phyloP scores from a whole-genome alignment of 2,888 invertebrate genomes.

The Yponomeuta plumbellus region DNA sequence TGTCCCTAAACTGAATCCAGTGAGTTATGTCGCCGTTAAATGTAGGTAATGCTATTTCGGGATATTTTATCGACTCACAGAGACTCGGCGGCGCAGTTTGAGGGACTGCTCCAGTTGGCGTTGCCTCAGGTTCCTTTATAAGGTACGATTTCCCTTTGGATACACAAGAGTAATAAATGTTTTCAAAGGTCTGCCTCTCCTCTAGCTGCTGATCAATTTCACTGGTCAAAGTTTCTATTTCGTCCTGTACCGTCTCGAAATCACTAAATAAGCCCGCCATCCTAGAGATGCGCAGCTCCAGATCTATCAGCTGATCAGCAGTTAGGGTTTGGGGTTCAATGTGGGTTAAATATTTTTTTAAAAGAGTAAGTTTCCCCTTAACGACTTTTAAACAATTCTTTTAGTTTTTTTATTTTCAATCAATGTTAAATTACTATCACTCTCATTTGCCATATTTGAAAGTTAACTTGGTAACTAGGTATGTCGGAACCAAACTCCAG shows the following conservation, averaged over 20 bases:
- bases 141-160: not conserved
- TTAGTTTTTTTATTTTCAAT: not conserved
- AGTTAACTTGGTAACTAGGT: not conserved
- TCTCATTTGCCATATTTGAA: not conserved
- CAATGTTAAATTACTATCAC: not conserved
- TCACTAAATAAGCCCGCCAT: not conserved
- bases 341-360: not conserved
- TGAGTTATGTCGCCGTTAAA: not conserved
- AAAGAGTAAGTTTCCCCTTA: constrained; percentile 7
- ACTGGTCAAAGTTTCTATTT: not conserved
- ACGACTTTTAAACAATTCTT: not conserved
- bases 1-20: constrained; percentile 9
- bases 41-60: not conserved
- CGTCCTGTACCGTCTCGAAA: not conserved
- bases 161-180: not conserved
- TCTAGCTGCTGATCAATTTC: not conserved
- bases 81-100: not conserved
- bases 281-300: not conserved
- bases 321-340: not conserved
- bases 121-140: not conserved
- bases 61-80: constrained; percentile 8
- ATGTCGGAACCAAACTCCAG: not conserved
- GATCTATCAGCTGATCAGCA: constrained; percentile 5
- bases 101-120: not conserved
- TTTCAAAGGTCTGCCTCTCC: constrained; percentile 1